Conservation (phyloP, 2,888 invertebrate species). For the Drosophila infuscata region DNA sequence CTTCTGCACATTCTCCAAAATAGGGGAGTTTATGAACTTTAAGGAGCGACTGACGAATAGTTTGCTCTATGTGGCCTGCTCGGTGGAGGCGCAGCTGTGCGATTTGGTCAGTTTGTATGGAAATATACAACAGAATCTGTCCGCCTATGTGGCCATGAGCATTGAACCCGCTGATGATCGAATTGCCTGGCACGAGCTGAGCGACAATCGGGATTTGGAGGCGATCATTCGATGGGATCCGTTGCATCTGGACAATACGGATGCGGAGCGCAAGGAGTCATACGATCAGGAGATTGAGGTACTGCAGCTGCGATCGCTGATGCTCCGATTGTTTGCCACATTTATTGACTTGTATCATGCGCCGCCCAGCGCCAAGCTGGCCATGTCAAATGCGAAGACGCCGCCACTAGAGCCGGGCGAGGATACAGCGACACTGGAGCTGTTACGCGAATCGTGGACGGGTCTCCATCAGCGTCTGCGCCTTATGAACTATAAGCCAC, state of each 20-base stretch:
- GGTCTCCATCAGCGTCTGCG: constrained; percentile 82
- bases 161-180: constrained; percentile 87
- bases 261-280: constrained; percentile 80
- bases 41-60: constrained; percentile 93
- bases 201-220: constrained; percentile 92
- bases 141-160: constrained; percentile 87
- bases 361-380: constrained; percentile 38
- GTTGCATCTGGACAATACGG: constrained; percentile 82
- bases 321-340: constrained; percentile 82
- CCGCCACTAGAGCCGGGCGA: constrained; percentile 35
- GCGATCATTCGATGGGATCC: constrained; percentile 91
- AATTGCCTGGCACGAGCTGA: constrained; percentile 87
- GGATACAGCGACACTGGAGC: constrained; percentile 76
- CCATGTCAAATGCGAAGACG: constrained; percentile 18
- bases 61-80: constrained; percentile 89
- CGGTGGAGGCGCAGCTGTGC: constrained; percentile 89
- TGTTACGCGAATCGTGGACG: constrained; percentile 82
- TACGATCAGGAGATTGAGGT: constrained; percentile 84
- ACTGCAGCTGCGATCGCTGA: constrained; percentile 81
- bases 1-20: constrained; percentile 96
- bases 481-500: constrained; percentile 79
- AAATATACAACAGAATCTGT: constrained; percentile 84
- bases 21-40: constrained; percentile 95
- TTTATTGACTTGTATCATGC: constrained; percentile 83
- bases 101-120: constrained; percentile 87